Evolutionary conservation across 2,888 invertebrate genomes (phyloP).

Genomic region (Maniola hyperantus): DNA sequence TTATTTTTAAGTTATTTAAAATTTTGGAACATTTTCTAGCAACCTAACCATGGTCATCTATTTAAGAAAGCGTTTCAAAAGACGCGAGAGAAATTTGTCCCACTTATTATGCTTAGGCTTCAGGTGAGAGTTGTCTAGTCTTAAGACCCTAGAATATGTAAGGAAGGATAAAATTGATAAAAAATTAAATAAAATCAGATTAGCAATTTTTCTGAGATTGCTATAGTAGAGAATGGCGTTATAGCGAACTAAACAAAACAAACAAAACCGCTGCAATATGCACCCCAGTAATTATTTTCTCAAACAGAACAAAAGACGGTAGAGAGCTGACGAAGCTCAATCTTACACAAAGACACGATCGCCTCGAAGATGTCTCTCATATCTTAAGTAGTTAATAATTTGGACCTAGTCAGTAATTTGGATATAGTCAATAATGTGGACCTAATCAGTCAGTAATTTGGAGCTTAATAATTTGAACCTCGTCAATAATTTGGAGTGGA

Average conservation of each 20-base stretch:
- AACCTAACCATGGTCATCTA: no score
- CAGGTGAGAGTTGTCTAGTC: no score
- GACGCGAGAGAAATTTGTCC: no score
- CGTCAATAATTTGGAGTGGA: background rate
- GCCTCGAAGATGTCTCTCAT: slow-evolving; percentile 1
- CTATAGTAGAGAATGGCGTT: no score
- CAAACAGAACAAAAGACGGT: slow-evolving; percentile 9
- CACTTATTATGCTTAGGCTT: no score
- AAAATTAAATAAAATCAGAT: no score
- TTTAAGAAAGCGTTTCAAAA: no score
- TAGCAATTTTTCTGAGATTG: no score
- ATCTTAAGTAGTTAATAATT: background rate
- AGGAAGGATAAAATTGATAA: no score
- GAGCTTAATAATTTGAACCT: background rate
- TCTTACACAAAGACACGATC: slow-evolving; percentile 2
- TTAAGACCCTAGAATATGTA: no score
- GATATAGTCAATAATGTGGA: background rate
- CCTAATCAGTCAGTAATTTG: background rate
- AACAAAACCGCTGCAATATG: background rate
- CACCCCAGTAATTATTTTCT: background rate
- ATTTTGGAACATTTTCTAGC: no score
- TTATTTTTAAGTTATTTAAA: no score
- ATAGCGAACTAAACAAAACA: background rate
- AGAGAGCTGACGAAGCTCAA: slow-evolving; percentile 3
- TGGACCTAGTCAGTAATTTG: background rate